Percentiles rank a stretch among this genome's conserved stretches.
Evolutionary conservation across 1,140 invertebrate genomes (phyloP).

Genomic region (Arion vulgaris): DNA sequence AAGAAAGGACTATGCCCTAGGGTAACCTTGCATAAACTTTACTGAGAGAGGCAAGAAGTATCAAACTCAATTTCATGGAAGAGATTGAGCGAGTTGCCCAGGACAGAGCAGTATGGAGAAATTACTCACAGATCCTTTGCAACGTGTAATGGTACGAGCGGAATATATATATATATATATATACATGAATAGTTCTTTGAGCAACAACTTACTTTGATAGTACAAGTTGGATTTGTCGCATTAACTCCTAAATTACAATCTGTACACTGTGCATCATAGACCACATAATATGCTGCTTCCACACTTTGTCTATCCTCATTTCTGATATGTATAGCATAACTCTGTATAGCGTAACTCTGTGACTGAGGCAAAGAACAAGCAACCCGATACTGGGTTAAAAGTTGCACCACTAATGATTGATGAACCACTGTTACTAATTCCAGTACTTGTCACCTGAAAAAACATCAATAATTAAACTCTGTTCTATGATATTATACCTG

Average conservation of each 20-base stretch:
- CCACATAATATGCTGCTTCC: constrained; percentile 9
- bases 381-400: constrained; percentile 8
- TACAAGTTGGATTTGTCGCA: constrained; percentile 3
- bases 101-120: no score
- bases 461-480: no score
- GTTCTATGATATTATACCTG: no score
- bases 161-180: no score
- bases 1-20: no score
- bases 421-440: not conserved
- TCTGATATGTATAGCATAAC: not conserved
- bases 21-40: no score
- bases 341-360: not conserved
- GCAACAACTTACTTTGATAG: not conserved
- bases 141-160: no score
- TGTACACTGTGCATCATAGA: constrained; percentile 6
- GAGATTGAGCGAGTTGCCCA: no score
- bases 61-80: no score
- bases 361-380: not conserved
- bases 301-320: constrained; percentile 2
- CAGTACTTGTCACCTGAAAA: constrained; percentile 4
- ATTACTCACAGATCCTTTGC: no score
- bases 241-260: not conserved
- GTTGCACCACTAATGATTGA: not conserved
- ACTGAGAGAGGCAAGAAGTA: no score
- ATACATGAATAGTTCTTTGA: no score